Conservation (phyloP, 1,140 invertebrate species). For the Drosophila murphyi region DNA sequence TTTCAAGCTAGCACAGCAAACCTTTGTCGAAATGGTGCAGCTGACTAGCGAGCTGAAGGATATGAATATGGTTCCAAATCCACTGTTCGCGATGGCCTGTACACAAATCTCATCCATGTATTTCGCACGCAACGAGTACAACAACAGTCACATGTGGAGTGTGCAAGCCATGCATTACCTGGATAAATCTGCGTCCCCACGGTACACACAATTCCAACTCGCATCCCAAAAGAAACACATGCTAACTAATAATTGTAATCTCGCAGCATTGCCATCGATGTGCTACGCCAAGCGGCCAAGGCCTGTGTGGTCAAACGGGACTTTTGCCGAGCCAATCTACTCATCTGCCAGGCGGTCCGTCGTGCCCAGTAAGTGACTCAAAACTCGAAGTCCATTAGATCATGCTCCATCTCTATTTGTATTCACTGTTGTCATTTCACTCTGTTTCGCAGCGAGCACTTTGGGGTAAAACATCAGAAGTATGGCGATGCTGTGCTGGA, state of each 20-base stretch:
- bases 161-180: slow-evolving; percentile 89
- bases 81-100: slow-evolving; percentile 88
- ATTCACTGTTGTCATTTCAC: neutral
- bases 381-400: neutral
- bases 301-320: slow-evolving; percentile 94
- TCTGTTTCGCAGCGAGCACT: slow-evolving; percentile 78
- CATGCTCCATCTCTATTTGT: neutral
- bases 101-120: slow-evolving; percentile 92
- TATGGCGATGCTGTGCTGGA: slow-evolving; percentile 93
- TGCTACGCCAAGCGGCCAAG: slow-evolving; percentile 92
- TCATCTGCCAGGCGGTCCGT: slow-evolving; percentile 92
- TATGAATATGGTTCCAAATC: slow-evolving; percentile 51
- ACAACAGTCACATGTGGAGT: slow-evolving; percentile 90
- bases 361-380: slow-evolving; percentile 87
- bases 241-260: neutral
- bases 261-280: slow-evolving; percentile 89
- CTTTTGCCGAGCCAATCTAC: slow-evolving; percentile 91
- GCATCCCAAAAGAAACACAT: neutral
- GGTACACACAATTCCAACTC: slow-evolving; percentile 71
- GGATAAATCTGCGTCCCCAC: slow-evolving; percentile 86
- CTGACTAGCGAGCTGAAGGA: slow-evolving; percentile 38
- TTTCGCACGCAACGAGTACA: slow-evolving; percentile 93
- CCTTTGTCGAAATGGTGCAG: slow-evolving; percentile 50
- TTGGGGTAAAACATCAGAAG: slow-evolving; percentile 90
- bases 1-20: slow-evolving; percentile 86